phyloP scores from a whole-genome alignment of 2,113 vertebrate species.

The Cariama cristata region DNA sequence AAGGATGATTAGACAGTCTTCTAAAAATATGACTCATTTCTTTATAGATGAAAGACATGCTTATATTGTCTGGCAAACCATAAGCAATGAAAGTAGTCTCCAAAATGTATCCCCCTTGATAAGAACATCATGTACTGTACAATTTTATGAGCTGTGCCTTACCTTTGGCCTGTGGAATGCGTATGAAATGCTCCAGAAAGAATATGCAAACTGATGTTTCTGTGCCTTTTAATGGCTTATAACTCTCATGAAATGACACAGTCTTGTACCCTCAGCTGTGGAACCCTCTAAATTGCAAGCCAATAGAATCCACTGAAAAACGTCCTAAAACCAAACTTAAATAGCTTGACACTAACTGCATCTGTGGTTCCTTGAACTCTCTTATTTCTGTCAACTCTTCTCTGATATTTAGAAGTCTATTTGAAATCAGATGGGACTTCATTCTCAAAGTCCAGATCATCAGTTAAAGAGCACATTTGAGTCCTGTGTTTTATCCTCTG shows the following conservation, averaged over 20 bases:
- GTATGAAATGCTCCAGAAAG: constrained; percentile 1
- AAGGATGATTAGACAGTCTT: neutral
- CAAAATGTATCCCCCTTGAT: neutral
- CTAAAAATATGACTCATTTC: neutral
- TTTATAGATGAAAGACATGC: neutral
- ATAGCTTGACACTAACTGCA: constrained; percentile 63
- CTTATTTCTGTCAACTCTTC: constrained; percentile 62
- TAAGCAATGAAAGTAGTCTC: neutral
- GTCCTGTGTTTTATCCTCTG: constrained; percentile 62
- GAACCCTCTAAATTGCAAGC: constrained; percentile 62
- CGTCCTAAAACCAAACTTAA: constrained; percentile 47
- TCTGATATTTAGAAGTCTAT: constrained; percentile 72
- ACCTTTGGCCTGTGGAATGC: constrained; percentile 17
- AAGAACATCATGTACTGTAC: constrained; percentile 15
- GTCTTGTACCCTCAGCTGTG: neutral
- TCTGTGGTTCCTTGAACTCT: constrained; percentile 61
- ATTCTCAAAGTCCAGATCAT: constrained; percentile 66
- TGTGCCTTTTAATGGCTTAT: constrained; percentile 51
- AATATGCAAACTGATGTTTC: neutral
- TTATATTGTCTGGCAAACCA: neutral
- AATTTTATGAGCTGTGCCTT: constrained; percentile 22
- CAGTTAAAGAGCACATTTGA: constrained; percentile 66
- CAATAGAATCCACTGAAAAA: constrained; percentile 60
- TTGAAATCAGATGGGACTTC: constrained; percentile 64
- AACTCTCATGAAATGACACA: constrained; percentile 31